A percentile compares a stretch with the other conserved stretches of the same genome.
These are phyloP conservation scores for Motacilla tschutschensis DNA, from an alignment of 2,113 vertebrate species.

Conservation along the genomic window DNA sequence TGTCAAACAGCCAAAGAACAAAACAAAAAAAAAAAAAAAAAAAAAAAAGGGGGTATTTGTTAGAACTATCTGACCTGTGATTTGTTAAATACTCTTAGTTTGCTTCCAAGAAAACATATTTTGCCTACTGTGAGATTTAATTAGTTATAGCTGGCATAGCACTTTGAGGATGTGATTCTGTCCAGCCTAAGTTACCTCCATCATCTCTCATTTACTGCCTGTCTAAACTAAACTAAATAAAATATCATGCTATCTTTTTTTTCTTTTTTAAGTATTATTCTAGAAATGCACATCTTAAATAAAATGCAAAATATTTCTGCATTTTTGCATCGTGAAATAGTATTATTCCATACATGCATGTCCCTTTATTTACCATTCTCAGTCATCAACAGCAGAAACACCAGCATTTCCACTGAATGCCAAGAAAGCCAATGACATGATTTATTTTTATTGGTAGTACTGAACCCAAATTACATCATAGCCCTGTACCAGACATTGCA, in stretches of 20 bases:
- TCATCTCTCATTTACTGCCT: neutral
- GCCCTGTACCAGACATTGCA: neutral
- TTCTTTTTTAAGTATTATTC: neutral
- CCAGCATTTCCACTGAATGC: neutral
- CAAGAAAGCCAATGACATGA: neutral
- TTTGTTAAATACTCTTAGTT: neutral
- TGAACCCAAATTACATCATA: neutral
- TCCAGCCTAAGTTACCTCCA: neutral
- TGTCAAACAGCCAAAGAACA: neutral
- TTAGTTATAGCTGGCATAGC: neutral
- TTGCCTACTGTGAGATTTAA: constrained; percentile 7
- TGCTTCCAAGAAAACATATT: neutral
- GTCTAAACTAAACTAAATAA: neutral
- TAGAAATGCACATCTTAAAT: neutral
- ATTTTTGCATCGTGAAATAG: neutral
- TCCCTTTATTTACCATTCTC: neutral
- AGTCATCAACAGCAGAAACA: neutral
- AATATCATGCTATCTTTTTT: neutral
- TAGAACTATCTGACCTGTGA: neutral
- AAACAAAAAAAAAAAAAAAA: neutral
- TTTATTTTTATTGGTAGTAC: neutral
- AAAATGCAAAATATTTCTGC: neutral
- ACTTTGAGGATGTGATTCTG: neutral
- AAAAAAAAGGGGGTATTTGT: neutral
- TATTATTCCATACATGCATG: neutral